Percentiles rank a stretch among this genome's conserved stretches.
Conservation (phyloP, 2,113 vertebrate species). For the Myocastor coypus region DNA sequence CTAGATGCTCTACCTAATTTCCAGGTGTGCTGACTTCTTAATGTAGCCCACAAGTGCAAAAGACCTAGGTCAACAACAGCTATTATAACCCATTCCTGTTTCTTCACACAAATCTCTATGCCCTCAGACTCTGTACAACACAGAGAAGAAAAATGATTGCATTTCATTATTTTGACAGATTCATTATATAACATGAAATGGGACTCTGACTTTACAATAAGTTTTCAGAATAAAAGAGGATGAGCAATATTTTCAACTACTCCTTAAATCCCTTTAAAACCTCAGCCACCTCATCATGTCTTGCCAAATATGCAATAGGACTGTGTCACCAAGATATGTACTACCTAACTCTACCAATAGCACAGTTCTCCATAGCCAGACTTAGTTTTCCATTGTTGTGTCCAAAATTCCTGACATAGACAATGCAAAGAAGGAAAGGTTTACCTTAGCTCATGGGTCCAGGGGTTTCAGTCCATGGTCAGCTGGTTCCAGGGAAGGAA, state of each 20-base stretch:
- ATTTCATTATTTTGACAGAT: not conserved
- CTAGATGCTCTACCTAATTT: not conserved
- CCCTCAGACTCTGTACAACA: not conserved
- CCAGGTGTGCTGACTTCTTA: not conserved
- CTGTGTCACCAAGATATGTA: not conserved
- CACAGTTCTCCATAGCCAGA: not conserved
- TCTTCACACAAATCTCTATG: not conserved
- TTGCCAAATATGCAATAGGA: not conserved
- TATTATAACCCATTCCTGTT: not conserved
- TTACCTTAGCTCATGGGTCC: not conserved
- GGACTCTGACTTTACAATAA: not conserved
- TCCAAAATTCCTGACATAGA: not conserved
- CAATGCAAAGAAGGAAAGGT: not conserved
- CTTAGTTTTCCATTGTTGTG: not conserved
- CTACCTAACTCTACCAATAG: not conserved
- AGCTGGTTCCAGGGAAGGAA: not conserved
- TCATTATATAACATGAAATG: conserved; percentile 23
- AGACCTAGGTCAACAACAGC: not conserved
- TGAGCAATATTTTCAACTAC: not conserved
- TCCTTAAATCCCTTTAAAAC: not conserved
- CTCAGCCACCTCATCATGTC: not conserved
- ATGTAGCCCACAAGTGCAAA: not conserved
- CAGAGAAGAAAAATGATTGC: not conserved
- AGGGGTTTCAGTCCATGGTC: not conserved
- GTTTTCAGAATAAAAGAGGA: not conserved